Evolutionary conservation across 1,140 invertebrate species (phyloP), one percentile per base, ranked within the genome.

Genomic region (Bombus sylvicola): DNA sequence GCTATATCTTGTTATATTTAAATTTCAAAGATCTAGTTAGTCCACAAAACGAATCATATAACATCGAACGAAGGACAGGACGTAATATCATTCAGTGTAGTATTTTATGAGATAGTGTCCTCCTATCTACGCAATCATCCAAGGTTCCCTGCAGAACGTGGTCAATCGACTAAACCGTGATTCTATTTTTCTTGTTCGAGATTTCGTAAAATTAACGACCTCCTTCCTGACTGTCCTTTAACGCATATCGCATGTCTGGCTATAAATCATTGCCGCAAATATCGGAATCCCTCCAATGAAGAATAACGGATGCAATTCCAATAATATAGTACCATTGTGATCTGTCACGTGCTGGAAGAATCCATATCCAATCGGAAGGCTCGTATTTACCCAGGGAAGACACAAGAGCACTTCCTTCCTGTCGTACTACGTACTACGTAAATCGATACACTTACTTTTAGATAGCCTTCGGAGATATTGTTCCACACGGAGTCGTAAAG

Each of bases 391-490:
- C 59, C 39, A 34, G 71, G 47, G 80, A 85, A 87, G 83, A 25
- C 68, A 79, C 41, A 57, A 73, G 69, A 75, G 75, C 69, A 57
- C 79, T 79, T 86, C 66, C 71, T 88, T 83, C 69, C 76, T 83
- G 64, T n/a, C 64, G n/a, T 72, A 69, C 25, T 5, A 37, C 34
- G 6, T 12, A 37, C 39, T 57, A 43, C 47, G 80, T 89, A 69
- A 89, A 87, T 83, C 64, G 69, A 90, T 90, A 81, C 72, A 73
- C 39, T 53, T 31, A 53, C 41, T 41, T 81, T 81, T 64, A 72
- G 43, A n/a, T 9, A 31, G 74, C 64, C 81, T 87, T 82, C 41
- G n/a, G 43, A 78, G 68, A 85, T 57, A 53, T 62, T 37, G 39
- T 39, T 71, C 39, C 43, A 62, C n/a, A 15, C 28, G 43, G 25